Conservation (phyloP, 2,888 invertebrate species). For the Watsonalla binaria region DNA sequence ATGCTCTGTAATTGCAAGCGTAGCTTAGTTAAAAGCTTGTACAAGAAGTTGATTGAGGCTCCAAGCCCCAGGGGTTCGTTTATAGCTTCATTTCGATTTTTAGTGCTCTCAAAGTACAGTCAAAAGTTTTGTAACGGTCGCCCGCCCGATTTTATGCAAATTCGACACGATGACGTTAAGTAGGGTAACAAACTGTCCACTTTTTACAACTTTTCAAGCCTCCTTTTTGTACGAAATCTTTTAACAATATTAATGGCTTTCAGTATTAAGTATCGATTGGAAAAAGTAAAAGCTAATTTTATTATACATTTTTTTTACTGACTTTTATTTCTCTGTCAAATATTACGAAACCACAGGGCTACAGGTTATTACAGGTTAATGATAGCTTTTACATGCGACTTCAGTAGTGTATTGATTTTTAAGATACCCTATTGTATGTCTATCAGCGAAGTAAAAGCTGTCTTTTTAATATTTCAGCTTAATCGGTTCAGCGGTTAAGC, state of each 20-base stretch:
- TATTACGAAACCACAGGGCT: too few relatives aligned
- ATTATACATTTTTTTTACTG: not conserved
- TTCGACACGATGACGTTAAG: slow-evolving; percentile 57
- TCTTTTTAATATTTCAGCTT: too few relatives aligned
- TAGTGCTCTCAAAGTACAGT: slow-evolving; percentile 65
- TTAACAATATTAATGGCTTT: slow-evolving; percentile 13
- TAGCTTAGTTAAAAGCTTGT: slow-evolving; percentile 12
- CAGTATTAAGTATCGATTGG: slow-evolving; percentile 2
- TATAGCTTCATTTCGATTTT: slow-evolving; percentile 64
- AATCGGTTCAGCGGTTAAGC: too few relatives aligned
- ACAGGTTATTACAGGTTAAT: too few relatives aligned
- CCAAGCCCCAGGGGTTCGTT: slow-evolving; percentile 45
- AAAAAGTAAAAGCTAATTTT: not conserved
- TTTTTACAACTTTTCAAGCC: slow-evolving; percentile 46
- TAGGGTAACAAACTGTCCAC: slow-evolving; percentile 55
- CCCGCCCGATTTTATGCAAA: slow-evolving; percentile 70
- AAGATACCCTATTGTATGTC: too few relatives aligned
- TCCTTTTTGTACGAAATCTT: slow-evolving; percentile 12
- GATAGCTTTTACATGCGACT: too few relatives aligned
- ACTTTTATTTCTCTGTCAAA: not conserved
- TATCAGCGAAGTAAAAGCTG: too few relatives aligned
- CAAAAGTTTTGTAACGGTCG: slow-evolving; percentile 57
- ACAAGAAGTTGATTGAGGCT: slow-evolving; percentile 21
- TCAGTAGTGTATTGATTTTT: too few relatives aligned
- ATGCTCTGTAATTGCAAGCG: not conserved